Evolutionary conservation across 2,888 invertebrate genomes (phyloP).

Genomic region (Heliconius hortense): DNA sequence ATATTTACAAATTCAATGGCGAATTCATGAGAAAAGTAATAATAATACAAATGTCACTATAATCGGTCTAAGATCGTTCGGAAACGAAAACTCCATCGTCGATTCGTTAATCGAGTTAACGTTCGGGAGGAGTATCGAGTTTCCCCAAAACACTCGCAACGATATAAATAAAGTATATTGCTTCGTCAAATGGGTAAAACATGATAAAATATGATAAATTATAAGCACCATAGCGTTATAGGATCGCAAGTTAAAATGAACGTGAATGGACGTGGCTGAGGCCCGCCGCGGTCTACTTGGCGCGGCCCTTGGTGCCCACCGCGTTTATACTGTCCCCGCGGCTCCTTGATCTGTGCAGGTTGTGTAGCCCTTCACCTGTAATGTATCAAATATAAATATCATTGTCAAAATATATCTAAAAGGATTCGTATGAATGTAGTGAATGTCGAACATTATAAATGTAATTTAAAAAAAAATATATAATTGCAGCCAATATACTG

Average conservation of each 20-base stretch:
- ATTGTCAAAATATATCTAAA: neutral
- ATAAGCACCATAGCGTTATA: constrained; percentile 72
- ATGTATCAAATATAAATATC: constrained; percentile 38
- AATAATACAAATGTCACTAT: constrained; percentile 26
- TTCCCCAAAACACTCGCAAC: constrained; percentile 23
- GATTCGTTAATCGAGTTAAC: constrained; percentile 59
- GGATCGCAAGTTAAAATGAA: constrained; percentile 65
- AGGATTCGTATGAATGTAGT: too few species aligned
- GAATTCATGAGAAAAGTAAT: constrained; percentile 45
- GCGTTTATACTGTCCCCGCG: constrained; percentile 91
- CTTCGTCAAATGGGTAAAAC: constrained; percentile 17
- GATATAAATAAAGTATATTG: constrained; percentile 18
- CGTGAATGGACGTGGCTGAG: constrained; percentile 67
- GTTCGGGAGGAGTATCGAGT: constrained; percentile 53
- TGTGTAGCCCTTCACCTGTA: constrained; percentile 85
- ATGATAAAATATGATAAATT: constrained; percentile 27
- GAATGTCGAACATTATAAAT: too few species aligned
- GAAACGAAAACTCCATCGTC: constrained; percentile 46
- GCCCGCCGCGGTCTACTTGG: constrained; percentile 59
- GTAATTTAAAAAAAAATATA: too few species aligned
- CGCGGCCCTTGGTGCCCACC: constrained; percentile 82
- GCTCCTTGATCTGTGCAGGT: constrained; percentile 89
- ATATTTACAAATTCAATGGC: constrained; percentile 65
- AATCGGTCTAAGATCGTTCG: constrained; percentile 44
- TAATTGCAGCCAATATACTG: too few species aligned